Evolutionary conservation across 2,797 vertebrate genomes (phyloP).

Genomic region (Ctenosaura bakeri): DNA sequence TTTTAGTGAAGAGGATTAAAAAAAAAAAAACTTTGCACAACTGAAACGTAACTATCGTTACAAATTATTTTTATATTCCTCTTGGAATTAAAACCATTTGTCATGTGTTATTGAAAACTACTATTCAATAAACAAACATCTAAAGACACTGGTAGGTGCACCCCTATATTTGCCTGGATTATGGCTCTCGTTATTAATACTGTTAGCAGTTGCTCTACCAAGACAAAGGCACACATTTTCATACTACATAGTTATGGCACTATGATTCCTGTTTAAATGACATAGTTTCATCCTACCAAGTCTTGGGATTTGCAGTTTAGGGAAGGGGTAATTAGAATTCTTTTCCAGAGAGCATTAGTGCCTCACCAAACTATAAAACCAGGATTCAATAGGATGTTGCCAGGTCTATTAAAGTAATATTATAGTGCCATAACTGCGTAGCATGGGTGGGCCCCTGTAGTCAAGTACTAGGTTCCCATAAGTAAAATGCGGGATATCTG

Average conservation of each 20-base stretch:
- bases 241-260: no score
- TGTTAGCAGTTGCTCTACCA: background rate
- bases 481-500: background rate
- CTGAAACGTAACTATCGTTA: background rate
- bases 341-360: no score
- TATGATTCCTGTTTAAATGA: no score
- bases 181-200: background rate
- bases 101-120: background rate
- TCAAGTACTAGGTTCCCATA: background rate
- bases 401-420: no score
- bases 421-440: no score
- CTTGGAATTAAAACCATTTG: background rate
- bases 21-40: background rate
- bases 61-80: background rate
- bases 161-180: background rate
- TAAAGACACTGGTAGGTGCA: no score
- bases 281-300: no score
- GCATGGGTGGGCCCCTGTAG: background rate
- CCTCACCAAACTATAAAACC: no score
- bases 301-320: no score
- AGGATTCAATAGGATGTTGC: no score
- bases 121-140: background rate
- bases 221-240: no score
- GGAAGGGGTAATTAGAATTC: no score
- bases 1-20: background rate